A percentile compares a stretch with the other conserved stretches of the same genome.
Evolutionary conservation across 1,140 invertebrate species (phyloP).

Genomic region (Caenorhabditis latens): DNA sequence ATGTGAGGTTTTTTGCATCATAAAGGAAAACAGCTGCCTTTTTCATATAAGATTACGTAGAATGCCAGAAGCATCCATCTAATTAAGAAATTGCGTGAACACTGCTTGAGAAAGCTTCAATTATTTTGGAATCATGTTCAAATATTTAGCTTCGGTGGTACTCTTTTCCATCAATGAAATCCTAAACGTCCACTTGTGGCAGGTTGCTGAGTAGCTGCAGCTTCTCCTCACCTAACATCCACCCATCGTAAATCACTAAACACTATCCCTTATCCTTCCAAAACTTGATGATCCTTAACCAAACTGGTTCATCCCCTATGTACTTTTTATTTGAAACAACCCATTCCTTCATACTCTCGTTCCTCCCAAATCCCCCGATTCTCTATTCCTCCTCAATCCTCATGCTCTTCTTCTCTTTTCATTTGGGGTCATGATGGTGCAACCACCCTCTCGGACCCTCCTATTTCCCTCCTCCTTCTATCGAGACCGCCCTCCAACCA

Average conservation of each 20-base stretch:
- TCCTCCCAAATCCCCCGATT: background rate
- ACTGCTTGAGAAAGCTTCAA: too few species aligned
- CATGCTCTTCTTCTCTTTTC: background rate
- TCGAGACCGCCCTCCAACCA: slow-evolving; percentile 28
- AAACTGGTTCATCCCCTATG: background rate
- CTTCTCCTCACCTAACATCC: too few species aligned
- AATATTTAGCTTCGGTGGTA: too few species aligned
- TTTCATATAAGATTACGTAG: background rate
- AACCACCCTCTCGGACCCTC: slow-evolving; percentile 8
- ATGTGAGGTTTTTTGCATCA: slow-evolving; percentile 17
- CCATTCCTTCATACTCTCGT: background rate
- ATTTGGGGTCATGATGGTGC: slow-evolving; percentile 30
- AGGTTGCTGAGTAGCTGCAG: too few species aligned
- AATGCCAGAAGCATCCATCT: slow-evolving; percentile 5
- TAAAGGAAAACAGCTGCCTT: slow-evolving; percentile 49
- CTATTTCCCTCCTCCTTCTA: background rate
- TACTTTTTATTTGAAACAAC: slow-evolving; percentile 1
- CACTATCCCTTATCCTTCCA: background rate
- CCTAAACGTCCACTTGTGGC: too few species aligned
- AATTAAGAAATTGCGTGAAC: background rate
- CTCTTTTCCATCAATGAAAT: too few species aligned
- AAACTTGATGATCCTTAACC: slow-evolving; percentile 45
- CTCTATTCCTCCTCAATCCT: background rate
- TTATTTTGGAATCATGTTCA: too few species aligned
- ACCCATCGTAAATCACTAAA: slow-evolving; percentile 28